A percentile compares a stretch with the other conserved stretches of the same genome.
These are phyloP conservation scores for Apodemus sylvaticus DNA, from an alignment of 2,113 vertebrate genomes.

Conservation along the genomic window DNA sequence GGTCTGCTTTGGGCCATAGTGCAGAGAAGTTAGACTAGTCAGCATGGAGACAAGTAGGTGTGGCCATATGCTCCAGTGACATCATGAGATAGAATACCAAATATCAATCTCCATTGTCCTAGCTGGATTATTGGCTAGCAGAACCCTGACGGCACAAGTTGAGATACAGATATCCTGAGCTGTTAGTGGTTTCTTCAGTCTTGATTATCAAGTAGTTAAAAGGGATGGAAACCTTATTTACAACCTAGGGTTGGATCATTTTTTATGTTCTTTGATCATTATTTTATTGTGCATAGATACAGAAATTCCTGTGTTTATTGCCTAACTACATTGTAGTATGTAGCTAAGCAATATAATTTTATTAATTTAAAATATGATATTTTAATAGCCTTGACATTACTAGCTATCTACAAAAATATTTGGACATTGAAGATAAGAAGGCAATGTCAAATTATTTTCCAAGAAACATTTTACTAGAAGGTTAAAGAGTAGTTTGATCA, in stretches of 20 bases:
- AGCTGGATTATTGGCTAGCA: not conserved
- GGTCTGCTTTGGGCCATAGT: not conserved
- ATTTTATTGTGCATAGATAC: conserved; percentile 12
- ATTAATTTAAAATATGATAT: conserved; percentile 10
- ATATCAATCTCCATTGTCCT: not conserved
- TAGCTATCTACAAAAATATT: not conserved
- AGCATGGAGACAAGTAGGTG: not conserved
- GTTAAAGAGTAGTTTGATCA: not conserved
- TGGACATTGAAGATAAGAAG: not conserved
- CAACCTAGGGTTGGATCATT: not conserved
- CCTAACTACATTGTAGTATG: not conserved
- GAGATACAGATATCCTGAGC: not conserved
- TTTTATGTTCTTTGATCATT: not conserved
- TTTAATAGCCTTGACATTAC: not conserved
- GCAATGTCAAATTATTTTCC: not conserved
- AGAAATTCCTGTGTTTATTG: not conserved
- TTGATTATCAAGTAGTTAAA: not conserved
- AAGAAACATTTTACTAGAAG: conserved; percentile 5
- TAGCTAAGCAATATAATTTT: not conserved
- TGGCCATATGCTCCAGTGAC: not conserved
- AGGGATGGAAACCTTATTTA: not conserved
- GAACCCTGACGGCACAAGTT: not conserved
- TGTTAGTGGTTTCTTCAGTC: not conserved
- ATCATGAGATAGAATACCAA: not conserved
- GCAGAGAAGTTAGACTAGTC: not conserved